Conservation (phyloP, 2,797 vertebrate species). For the Pangasius krempfi region DNA sequence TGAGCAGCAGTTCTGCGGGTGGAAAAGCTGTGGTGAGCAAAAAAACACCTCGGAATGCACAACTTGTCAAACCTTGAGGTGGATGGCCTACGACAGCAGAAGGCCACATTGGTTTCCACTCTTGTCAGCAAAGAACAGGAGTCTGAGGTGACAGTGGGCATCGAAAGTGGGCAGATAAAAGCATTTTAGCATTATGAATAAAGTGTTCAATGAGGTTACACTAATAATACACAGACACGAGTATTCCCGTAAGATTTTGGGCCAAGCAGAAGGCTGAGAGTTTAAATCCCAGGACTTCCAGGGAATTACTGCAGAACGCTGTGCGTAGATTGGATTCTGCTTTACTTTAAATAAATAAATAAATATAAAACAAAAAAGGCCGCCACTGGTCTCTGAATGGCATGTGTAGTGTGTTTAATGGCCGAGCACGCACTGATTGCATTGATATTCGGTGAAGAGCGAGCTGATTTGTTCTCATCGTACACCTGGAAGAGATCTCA, state of each 20-base stretch:
- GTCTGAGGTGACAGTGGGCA: not conserved
- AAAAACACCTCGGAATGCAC: not conserved
- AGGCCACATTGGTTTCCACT: not conserved
- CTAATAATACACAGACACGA: not conserved
- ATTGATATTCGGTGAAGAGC: conserved; percentile 49
- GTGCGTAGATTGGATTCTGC: not conserved
- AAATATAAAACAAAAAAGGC: too few relatives aligned
- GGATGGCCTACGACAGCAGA: not conserved
- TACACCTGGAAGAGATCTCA: conserved; percentile 34
- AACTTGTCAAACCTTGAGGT: not conserved
- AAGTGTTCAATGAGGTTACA: not conserved
- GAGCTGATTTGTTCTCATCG: conserved; percentile 40
- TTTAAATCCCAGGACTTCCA: not conserved
- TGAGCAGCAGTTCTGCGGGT: too few relatives aligned
- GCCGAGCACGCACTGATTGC: conserved; percentile 36
- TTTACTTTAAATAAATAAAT: not conserved
- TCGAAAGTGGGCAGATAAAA: not conserved
- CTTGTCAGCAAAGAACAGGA: too few relatives aligned
- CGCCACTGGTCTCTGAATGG: conserved; percentile 31
- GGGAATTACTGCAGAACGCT: not conserved
- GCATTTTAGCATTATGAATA: not conserved
- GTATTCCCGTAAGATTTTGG: too few relatives aligned
- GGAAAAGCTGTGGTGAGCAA: not conserved
- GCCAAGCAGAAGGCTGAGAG: not conserved
- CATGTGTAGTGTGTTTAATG: conserved; percentile 28